Conservation (phyloP, 1,140 invertebrate species). For the Tetraneura akinire region DNA sequence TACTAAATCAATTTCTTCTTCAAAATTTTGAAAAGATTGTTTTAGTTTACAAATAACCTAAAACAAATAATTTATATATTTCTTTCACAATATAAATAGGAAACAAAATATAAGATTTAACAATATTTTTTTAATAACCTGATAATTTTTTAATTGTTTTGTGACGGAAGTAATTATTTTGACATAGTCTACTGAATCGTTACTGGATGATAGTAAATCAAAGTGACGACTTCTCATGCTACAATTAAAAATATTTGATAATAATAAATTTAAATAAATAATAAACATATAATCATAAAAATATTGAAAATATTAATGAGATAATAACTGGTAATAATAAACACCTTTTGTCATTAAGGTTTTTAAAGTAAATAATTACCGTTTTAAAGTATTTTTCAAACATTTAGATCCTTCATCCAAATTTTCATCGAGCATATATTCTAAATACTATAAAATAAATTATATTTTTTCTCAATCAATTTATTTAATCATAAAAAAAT, state of each 20-base stretch:
- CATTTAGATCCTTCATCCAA: constrained; percentile 9
- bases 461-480: too few relatives aligned
- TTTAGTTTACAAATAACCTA: constrained; percentile 42
- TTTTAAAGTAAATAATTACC: constrained; percentile 12
- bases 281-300: background rate
- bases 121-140: background rate
- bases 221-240: constrained; percentile 48
- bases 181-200: constrained; percentile 31
- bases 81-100: background rate
- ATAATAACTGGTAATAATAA: too few relatives aligned
- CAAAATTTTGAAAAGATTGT: constrained; percentile 2
- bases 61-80: background rate
- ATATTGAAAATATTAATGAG: background rate
- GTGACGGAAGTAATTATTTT: constrained; percentile 47
- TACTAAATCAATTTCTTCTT: constrained; percentile 19
- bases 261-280: background rate
- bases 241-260: background rate
- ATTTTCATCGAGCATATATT: constrained; percentile 42
- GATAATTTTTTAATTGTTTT: constrained; percentile 48
- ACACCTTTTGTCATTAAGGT: too few relatives aligned
- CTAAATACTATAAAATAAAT: constrained; percentile 29
- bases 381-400: constrained; percentile 45
- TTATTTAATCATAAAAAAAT: too few relatives aligned
- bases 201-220: constrained; percentile 23
- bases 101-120: background rate